A percentile compares a stretch with the other conserved stretches of the same genome.
Evolutionary conservation across 2,888 invertebrate species (phyloP).

Genomic region (Platycheirus rosarum): DNA sequence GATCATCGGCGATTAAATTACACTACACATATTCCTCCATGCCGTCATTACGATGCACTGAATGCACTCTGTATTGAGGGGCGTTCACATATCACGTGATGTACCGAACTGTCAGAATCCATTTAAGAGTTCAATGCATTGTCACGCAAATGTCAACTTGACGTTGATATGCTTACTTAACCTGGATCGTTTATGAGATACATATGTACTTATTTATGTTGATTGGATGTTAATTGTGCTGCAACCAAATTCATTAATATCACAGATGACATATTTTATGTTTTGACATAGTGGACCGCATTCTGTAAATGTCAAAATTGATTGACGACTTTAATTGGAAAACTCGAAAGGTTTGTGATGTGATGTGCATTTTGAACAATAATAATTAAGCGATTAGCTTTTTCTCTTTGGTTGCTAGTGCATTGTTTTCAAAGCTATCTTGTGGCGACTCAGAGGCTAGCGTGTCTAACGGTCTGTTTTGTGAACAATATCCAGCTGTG

Average conservation of each 20-base stretch:
- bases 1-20: constrained; percentile 65
- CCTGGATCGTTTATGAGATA: constrained; percentile 44
- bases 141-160: constrained; percentile 54
- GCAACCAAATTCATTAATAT: constrained; percentile 33
- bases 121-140: constrained; percentile 46
- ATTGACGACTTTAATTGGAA: constrained; percentile 54
- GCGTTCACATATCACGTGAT: constrained; percentile 54
- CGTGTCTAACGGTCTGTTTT: constrained; percentile 52
- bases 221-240: constrained; percentile 62
- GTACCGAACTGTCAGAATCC: constrained; percentile 52
- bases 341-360: constrained; percentile 57
- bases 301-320: constrained; percentile 59
- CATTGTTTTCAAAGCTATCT: constrained; percentile 41
- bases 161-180: constrained; percentile 32
- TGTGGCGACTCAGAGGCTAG: constrained; percentile 22
- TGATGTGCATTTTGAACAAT: constrained; percentile 55
- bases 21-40: constrained; percentile 16
- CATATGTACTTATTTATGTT: constrained; percentile 63
- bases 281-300: constrained; percentile 37
- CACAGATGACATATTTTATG: not conserved
- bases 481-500: constrained; percentile 46
- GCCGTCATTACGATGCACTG: constrained; percentile 20
- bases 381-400: constrained; percentile 68
- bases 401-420: constrained; percentile 35
- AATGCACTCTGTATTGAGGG: constrained; percentile 36